Conservation (phyloP, 2,888 invertebrate species). For the Agonopterix subpropinquella region DNA sequence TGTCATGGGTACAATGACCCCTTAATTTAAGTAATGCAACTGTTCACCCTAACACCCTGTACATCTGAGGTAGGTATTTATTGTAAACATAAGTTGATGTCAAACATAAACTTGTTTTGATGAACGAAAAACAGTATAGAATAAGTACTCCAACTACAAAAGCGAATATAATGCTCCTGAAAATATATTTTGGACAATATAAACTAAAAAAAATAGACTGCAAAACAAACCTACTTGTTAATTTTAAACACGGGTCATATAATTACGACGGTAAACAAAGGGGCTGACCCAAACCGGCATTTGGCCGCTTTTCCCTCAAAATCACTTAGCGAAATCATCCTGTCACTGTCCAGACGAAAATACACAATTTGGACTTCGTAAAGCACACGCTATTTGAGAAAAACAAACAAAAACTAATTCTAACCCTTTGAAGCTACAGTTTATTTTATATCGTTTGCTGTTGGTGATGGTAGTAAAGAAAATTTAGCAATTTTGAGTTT, state of each 20-base stretch:
- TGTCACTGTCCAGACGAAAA: conserved; percentile 33
- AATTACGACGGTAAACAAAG: conserved; percentile 26
- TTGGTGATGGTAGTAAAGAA: neutral
- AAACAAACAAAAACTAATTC: conserved; percentile 13
- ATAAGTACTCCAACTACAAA: too few relatives aligned
- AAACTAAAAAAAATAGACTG: too few relatives aligned
- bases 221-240: too few relatives aligned
- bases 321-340: conserved; percentile 48
- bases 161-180: too few relatives aligned
- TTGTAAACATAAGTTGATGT: too few relatives aligned
- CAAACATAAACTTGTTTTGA: too few relatives aligned
- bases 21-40: too few relatives aligned
- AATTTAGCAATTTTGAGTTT: neutral
- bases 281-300: conserved; percentile 22
- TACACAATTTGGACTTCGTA: conserved; percentile 30
- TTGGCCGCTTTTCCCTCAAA: conserved; percentile 32
- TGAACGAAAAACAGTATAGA: too few relatives aligned
- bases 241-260: conserved; percentile 17
- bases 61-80: too few relatives aligned
- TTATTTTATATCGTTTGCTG: neutral
- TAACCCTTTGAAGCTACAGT: conserved; percentile 2
- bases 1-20: too few relatives aligned
- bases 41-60: too few relatives aligned
- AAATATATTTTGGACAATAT: too few relatives aligned
- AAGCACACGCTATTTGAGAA: conserved; percentile 17